Base-by-base conservation (phyloP, 2,888 invertebrate species). In the Lamproptera curius region DNA sequence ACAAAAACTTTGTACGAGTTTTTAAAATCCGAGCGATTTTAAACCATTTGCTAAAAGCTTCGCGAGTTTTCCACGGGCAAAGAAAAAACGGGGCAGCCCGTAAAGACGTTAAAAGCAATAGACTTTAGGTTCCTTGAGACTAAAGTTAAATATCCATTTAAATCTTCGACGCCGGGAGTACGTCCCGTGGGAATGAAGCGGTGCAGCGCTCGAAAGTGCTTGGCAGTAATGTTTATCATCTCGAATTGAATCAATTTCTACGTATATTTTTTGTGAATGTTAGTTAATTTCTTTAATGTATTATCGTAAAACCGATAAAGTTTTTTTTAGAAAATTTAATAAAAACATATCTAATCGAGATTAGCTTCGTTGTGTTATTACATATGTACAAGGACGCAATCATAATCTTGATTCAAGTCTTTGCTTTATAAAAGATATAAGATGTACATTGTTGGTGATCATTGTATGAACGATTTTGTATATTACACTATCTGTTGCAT, bases 101-200 rank as follows among this genome's bases (percentile, higher is more conserved):
- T 51, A 61, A 66, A 65, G 71, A 75, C 70, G 69, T 67, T 67
- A 70, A 69, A 77, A 69, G 78, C 81, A 79, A 82, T 79, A 81
- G 84, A 84, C 81, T 83, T 77, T 75, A 67, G 79, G 78, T 78
- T 80, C 71, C 76, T 75, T 73, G 80, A 84, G 83, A 83, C 79
- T 80, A 75, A 85, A 84, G 82, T 86, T 86, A 83, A 85, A 84
- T 86, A 86, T 85, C 85, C 83, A 84, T 86, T 86, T 86, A 86
- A 84, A 85, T 85, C 82, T 81, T 82, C 79, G 77, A 76, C 70
- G 76, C 73, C 67, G 64, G 60, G 56, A 53, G 54, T 50, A 60
- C 60, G 59, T 68, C 67, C 60, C 42, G 1, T 5, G 83, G 75
- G 80, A 70, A 65, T 60, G 56, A 65, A 78, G 79, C 81, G 74